Evolutionary conservation across 2,113 vertebrate species (phyloP).

Genomic region (Ictalurus punctatus): DNA sequence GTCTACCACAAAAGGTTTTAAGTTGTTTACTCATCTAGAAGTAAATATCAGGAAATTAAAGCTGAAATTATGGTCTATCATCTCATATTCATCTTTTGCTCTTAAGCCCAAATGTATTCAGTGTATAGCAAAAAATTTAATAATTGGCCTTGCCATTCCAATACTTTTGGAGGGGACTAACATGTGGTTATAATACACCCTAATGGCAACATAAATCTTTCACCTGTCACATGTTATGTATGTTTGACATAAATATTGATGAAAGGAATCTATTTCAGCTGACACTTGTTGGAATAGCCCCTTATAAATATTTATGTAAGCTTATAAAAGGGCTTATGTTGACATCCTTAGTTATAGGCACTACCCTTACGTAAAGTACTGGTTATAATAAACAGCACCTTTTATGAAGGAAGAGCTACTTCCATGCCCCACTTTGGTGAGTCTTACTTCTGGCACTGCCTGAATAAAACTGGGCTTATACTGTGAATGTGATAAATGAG

Average conservation of each 20-base stretch:
- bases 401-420: neutral
- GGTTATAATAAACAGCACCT: neutral
- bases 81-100: no score
- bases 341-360: neutral
- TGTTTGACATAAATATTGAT: neutral
- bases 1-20: no score
- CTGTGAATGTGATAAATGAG: conserved; percentile 37
- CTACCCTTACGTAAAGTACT: neutral
- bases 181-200: no score
- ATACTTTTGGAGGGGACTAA: no score
- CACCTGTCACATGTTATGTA: neutral
- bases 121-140: no score
- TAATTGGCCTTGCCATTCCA: no score
- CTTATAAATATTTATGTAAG: neutral
- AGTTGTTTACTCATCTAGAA: no score
- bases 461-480: neutral
- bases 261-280: neutral
- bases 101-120: no score
- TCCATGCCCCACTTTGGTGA: conserved; percentile 8
- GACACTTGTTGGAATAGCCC: neutral
- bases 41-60: no score
- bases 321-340: neutral
- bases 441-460: conserved; percentile 13
- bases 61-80: no score
- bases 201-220: neutral